phyloP scores from a whole-genome alignment of 2,888 invertebrate genomes.

The Drosophila testacea region DNA sequence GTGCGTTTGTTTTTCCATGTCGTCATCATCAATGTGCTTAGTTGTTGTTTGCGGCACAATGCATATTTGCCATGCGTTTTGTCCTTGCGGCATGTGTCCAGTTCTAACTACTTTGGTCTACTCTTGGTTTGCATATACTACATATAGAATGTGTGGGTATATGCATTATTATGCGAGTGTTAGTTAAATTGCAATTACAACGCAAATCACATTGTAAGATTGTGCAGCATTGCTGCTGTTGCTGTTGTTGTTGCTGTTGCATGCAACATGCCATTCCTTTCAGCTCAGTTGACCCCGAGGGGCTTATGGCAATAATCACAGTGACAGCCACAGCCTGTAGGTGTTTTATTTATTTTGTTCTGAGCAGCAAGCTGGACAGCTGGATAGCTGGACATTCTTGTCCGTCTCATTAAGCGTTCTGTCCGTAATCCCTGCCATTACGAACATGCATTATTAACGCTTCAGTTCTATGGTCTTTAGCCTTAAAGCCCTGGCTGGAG shows the following conservation, averaged over 20 bases:
- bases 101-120: constrained; percentile 17
- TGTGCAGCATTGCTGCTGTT: constrained; percentile 21
- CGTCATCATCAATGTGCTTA: constrained; percentile 36
- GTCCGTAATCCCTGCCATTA: constrained; percentile 63
- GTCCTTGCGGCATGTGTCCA: constrained; percentile 51
- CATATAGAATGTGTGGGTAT: not conserved
- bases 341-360: constrained; percentile 64
- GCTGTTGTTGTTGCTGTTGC: constrained; percentile 1
- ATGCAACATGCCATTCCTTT: constrained; percentile 41
- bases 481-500: constrained; percentile 1
- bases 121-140: constrained; percentile 25
- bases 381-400: constrained; percentile 10
- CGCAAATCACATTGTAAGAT: constrained; percentile 62
- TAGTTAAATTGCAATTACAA: constrained; percentile 77
- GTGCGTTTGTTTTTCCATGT: constrained; percentile 54
- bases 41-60: constrained; percentile 34
- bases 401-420: constrained; percentile 65
- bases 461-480: constrained; percentile 14
- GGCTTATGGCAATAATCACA: constrained; percentile 43
- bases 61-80: constrained; percentile 48
- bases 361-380: constrained; percentile 6
- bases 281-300: constrained; percentile 10
- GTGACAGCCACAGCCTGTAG: constrained; percentile 35
- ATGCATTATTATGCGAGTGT: constrained; percentile 72
- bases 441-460: constrained; percentile 70